Conservation (phyloP, 1,140 invertebrate genomes). For the Antheraea pernyi region DNA sequence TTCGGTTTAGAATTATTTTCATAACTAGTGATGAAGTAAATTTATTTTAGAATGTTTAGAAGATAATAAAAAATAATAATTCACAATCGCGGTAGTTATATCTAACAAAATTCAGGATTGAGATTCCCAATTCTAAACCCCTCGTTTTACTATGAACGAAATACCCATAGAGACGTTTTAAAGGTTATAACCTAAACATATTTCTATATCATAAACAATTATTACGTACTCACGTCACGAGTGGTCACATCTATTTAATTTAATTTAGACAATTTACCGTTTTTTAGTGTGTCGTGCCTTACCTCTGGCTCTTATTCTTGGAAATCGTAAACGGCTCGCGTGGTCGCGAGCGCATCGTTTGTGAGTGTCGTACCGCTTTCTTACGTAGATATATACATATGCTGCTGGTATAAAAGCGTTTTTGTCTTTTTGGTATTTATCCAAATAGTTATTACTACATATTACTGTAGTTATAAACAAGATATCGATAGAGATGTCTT, state of each 20-base stretch:
- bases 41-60: too few relatives aligned
- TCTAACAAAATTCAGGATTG: not conserved
- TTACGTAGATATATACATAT: conserved; percentile 31
- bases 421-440: not conserved
- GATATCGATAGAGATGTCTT: too few relatives aligned
- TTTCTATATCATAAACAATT: conserved; percentile 31
- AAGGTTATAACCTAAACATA: conserved; percentile 24
- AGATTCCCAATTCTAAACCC: not conserved
- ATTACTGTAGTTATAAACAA: too few relatives aligned
- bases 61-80: too few relatives aligned
- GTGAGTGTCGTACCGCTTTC: conserved; percentile 54
- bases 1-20: too few relatives aligned
- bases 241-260: conserved; percentile 50
- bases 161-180: conserved; percentile 5
- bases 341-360: conserved; percentile 41
- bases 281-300: conserved; percentile 46
- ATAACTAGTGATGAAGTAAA: too few relatives aligned
- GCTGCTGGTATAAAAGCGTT: conserved; percentile 2
- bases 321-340: conserved; percentile 59
- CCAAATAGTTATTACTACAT: not conserved
- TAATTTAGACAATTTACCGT: conserved; percentile 69
- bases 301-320: conserved; percentile 40
- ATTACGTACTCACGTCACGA: conserved; percentile 43
- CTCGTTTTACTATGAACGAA: not conserved
- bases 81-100: not conserved